Base-by-base conservation (phyloP, 2,888 invertebrate genomes). In the Empis stercorea region DNA sequence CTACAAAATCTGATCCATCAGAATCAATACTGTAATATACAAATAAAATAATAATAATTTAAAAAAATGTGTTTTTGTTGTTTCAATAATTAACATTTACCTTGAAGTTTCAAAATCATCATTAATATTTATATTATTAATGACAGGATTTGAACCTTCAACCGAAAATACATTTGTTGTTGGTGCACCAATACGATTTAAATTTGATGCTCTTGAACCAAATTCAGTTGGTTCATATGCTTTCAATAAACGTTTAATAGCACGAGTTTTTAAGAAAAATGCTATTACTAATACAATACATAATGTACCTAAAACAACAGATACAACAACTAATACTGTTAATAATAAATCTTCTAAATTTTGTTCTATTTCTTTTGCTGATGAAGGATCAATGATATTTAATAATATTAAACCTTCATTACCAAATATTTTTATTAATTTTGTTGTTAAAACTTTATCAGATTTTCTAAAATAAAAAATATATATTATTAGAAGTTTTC, bases 121-220 rank as follows among this genome's bases (percentile, higher is more conserved):
- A 16, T 48, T 50, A 4, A 34, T 10, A 16, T 48, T 50, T 11
- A 34, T 10, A 50, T 74, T 74, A 56, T 78, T 79, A 72, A 77
- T 81, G 20, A 83, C 76, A 3, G 83, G 82, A 68, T 83, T 83
- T 43, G 82, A 79, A 15, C 83, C 83, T 59, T 81, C 80, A 2
- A 75, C 65, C 1, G 83, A 78, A 65, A 80, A 79, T 54, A 76
- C 76, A 68, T 85, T 85, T 43, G 83, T 81, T 36, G 78, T 80
- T 10, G 84, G 84, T 3, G 74, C 73, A 1, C 73, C 68, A 27
- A 61, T 59, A 61, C 68, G 42, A 66, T 67, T 56, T 71, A 76
- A 13, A 65, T 65, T 55, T 74, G 73, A 66, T 78, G 79, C 51
- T 77, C 64, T 2, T 0, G 81, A 81, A 1, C 78, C 80, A 62